These are phyloP conservation scores for Drosophila paulistorum DNA, from an alignment of 1,140 invertebrate species.

Conservation along the genomic window DNA sequence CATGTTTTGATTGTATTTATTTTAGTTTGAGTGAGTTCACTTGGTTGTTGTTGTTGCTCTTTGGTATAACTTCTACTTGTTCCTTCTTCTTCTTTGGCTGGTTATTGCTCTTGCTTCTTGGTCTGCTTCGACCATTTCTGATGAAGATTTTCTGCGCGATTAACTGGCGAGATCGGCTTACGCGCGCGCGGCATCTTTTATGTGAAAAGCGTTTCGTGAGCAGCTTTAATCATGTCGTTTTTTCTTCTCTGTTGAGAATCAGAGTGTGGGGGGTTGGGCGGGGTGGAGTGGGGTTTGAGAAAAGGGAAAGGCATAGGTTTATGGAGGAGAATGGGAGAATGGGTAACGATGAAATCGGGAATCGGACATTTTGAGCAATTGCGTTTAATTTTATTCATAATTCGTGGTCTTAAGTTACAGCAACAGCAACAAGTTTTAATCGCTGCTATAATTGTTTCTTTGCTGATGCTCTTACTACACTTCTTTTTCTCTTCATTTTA, in stretches of 20 bases:
- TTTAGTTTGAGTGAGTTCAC: conserved; percentile 80
- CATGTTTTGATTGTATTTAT: conserved; percentile 82
- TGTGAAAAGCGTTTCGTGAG: conserved; percentile 81
- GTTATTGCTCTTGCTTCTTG: conserved; percentile 9
- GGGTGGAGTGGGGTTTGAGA: not conserved
- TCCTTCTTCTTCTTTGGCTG: conserved; percentile 7
- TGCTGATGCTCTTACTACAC: conserved; percentile 13
- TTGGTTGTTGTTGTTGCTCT: conserved; percentile 39
- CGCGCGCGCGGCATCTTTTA: conserved; percentile 74
- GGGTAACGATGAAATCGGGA: conserved; percentile 25
- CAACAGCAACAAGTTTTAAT: conserved; percentile 30
- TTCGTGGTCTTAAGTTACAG: conserved; percentile 67
- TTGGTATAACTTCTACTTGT: conserved; percentile 26
- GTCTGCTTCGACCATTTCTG: conserved; percentile 70
- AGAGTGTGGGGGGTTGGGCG: conserved; percentile 19
- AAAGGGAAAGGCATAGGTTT: not conserved
- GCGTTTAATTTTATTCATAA: conserved; percentile 80
- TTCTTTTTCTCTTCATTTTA: not conserved
- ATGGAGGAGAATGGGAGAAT: not conserved
- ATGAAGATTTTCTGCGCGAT: conserved; percentile 80
- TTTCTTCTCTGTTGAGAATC: conserved; percentile 39
- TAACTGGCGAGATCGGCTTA: conserved; percentile 79
- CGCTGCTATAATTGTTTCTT: conserved; percentile 52
- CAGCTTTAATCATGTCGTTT: conserved; percentile 77
- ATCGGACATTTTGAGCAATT: conserved; percentile 74